Percentiles rank a stretch among this genome's conserved stretches.
phyloP scores from a whole-genome alignment of 2,797 vertebrate species.

The Kryptopterus vitreolus region DNA sequence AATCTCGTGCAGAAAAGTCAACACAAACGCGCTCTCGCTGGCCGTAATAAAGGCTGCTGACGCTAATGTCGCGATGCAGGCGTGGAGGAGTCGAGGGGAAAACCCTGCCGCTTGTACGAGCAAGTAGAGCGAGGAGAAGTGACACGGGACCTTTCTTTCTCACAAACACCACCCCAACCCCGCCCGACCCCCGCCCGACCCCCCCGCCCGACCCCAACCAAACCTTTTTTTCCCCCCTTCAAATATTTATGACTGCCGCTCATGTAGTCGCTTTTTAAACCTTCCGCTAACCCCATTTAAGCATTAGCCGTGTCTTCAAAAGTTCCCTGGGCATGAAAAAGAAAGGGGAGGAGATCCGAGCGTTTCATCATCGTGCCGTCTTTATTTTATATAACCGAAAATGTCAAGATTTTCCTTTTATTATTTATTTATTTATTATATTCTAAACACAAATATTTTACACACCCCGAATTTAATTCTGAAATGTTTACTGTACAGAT shows the following conservation, averaged over 20 bases:
- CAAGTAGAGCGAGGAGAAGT: conserved; percentile 67
- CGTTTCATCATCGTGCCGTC: not conserved
- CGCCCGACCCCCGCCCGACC: too few species aligned
- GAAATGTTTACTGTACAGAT: not conserved
- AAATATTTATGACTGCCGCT: conserved; percentile 78
- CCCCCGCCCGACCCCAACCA: too few species aligned
- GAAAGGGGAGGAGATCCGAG: conserved; percentile 57
- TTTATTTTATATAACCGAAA: not conserved
- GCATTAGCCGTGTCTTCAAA: conserved; percentile 72
- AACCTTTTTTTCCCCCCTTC: conserved; percentile 63
- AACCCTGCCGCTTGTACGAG: conserved; percentile 74
- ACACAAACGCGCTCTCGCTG: not conserved
- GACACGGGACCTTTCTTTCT: conserved; percentile 53
- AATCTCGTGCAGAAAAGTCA: not conserved
- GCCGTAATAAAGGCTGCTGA: not conserved
- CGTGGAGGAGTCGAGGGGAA: conserved; percentile 37
- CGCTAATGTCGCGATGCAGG: not conserved
- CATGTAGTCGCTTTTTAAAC: conserved; percentile 72
- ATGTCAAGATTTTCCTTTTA: too few species aligned
- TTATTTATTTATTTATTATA: not conserved
- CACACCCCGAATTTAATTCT: too few species aligned
- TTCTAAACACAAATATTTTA: too few species aligned
- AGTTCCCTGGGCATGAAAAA: conserved; percentile 62
- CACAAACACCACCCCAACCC: conserved; percentile 60
- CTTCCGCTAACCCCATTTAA: conserved; percentile 72